A percentile compares a stretch with the other conserved stretches of the same genome.
These are phyloP conservation scores for Creontiades dilutus DNA, from an alignment of 2,888 invertebrate genomes.

Conservation along the genomic window DNA sequence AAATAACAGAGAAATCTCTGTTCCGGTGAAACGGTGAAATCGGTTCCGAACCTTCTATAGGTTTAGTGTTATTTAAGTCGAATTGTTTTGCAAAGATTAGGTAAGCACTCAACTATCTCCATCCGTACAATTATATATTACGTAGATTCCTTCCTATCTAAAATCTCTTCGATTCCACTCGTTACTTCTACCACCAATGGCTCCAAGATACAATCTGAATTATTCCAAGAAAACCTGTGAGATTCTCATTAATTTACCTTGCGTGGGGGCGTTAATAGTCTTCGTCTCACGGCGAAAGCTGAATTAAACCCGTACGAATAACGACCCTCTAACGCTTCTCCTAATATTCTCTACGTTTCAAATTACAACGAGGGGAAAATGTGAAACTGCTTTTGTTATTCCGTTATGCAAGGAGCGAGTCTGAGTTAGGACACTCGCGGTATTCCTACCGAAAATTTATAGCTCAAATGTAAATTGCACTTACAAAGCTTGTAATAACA, in stretches of 20 bases:
- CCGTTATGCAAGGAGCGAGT: slow-evolving; percentile 43
- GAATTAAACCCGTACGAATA: slow-evolving; percentile 28
- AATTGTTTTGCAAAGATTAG: too few species aligned
- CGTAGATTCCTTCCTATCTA: neutral
- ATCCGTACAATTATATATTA: neutral
- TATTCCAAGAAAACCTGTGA: neutral
- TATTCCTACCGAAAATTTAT: slow-evolving; percentile 52
- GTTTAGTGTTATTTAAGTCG: too few species aligned
- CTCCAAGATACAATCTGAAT: neutral
- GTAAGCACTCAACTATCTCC: too few species aligned
- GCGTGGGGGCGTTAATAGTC: neutral
- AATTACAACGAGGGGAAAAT: slow-evolving; percentile 53
- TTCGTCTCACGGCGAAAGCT: neutral
- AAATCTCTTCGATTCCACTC: neutral
- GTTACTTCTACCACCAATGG: neutral
- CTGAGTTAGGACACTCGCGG: slow-evolving; percentile 66
- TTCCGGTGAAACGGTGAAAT: too few species aligned
- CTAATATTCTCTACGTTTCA: neutral
- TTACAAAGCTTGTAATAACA: slow-evolving; percentile 63
- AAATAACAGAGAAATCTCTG: too few species aligned
- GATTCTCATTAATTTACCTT: neutral
- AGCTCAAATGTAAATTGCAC: slow-evolving; percentile 60
- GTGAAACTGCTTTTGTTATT: neutral
- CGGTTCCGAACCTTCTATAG: too few species aligned
- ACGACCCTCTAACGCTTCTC: neutral